Percentiles rank a stretch among this genome's conserved stretches.
phyloP scores from a whole-genome alignment of 1,140 invertebrate genomes.

The Capitella teleta region DNA sequence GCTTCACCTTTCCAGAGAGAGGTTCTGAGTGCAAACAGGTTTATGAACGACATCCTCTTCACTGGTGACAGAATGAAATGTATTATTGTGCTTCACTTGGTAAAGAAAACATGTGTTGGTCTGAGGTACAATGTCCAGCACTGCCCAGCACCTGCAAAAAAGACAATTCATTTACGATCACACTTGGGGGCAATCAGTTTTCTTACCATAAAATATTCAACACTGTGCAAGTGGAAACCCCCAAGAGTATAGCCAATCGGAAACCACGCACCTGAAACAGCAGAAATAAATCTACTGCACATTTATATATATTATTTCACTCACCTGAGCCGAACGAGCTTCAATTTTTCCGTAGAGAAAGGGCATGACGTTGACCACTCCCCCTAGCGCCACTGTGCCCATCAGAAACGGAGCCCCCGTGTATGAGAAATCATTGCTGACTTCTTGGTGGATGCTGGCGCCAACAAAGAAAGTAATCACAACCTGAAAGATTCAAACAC shows the following conservation, averaged over 20 bases:
- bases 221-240: constrained; percentile 26
- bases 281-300: background rate
- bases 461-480: constrained; percentile 35
- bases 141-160: constrained; percentile 33
- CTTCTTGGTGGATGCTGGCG: constrained; percentile 22
- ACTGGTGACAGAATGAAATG: constrained; percentile 3
- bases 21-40: constrained; percentile 17
- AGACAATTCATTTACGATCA: background rate
- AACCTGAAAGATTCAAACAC: constrained; percentile 18
- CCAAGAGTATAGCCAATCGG: constrained; percentile 23
- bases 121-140: constrained; percentile 36
- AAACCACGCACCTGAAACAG: constrained; percentile 23
- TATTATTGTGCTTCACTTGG: constrained; percentile 8
- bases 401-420: constrained; percentile 31
- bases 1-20: constrained; percentile 30
- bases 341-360: constrained; percentile 10
- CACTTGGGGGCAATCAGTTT: too few species aligned
- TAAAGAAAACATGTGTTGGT: constrained; percentile 14
- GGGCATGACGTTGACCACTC: constrained; percentile 11
- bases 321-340: constrained; percentile 4
- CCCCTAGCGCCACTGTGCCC: constrained; percentile 32
- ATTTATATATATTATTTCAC: background rate
- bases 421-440: constrained; percentile 24
- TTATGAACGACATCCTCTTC: background rate
- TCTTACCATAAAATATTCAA: constrained; percentile 33